Evolutionary conservation across 92 coral and sea anemone species (phyloP), one percentile per base, ranked within the genome.

Genomic region (Umimayanthus chanpuru): DNA sequence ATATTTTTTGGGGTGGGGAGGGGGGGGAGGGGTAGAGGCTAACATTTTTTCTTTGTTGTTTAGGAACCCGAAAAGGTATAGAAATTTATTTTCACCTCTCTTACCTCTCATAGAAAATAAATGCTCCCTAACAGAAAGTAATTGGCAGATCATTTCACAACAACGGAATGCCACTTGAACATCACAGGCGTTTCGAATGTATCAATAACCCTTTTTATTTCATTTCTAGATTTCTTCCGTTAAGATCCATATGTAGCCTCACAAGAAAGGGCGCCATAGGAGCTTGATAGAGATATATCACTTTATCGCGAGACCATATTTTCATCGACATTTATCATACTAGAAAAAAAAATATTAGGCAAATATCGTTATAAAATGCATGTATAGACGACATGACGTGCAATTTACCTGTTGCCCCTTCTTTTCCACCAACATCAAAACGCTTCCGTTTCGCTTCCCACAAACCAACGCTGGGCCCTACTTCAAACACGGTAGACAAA

Each of bases 241-340:
- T 74, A 74, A 74, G 21, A n/a, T 23, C 79, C 6, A 18, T 43
- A 5, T 21, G 58, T 76, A 76, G 58, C 80, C 80, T 76, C 80
- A 76, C 80, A 76, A 32, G 80, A 41, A 76, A 76, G 80, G 80
- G 80, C 58, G 58, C 80, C 80, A 76, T 43, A 41, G 29, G 58
- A 76, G 80, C 80, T 76, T 7, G 29, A 76, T 40, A 40, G 64
- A 73, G 78, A 36, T 73, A 9, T 73, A 32, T 36, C 78, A 14
- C 78, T 32, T 73, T 73, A 30, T 68, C 73, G 30, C 73, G 0
- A 68, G 73, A 68, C 30, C 73, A 68, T 68, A 68, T 68, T 68
- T 68, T 68, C 28, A 68, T 68, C 73, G 73, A 64, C 70, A 6
- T 64, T 64, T n/a, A n/a, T n/a, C n/a, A n/a, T n/a, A n/a, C n/a